Base-by-base conservation (phyloP, 2,888 invertebrate genomes). In the Pherbina coryleti region DNA sequence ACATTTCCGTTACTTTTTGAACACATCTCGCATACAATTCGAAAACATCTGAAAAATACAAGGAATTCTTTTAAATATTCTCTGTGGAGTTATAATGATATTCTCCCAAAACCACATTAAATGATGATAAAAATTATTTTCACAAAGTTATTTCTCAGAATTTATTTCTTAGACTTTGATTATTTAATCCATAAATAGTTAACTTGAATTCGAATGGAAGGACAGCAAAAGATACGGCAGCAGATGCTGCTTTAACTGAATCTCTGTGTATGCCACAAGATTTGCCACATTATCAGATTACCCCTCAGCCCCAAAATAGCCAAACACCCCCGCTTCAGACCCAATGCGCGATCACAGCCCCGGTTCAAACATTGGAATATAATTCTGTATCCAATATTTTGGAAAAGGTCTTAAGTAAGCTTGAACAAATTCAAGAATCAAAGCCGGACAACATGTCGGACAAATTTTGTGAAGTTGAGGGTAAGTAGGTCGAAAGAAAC, bases 321-420 rank as follows among this genome's bases (percentile, higher is more conserved):
- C 55, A 5, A 55, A 5, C 19, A 19, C 17, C 37, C 66, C 66
- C 34, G n/a, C n/a, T 66, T 17, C 70, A 49, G 28, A 17, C 3
- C 51, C 70, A 71, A 19, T 55, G 25, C 28, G 55, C n/a, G 0
- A n/a, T n/a, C 25, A 9, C 53, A n/a, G 28, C 17, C 53, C 17
- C 70, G 3, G 31, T 67, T 14, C 55, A 53, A 31, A 28, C 53
- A 55, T n/a, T 34, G 31, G 19, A 22, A 19, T 19, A 22, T 9
- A 25, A 60, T 19, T 28, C 57, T 11, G 57, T 28, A 11, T 28
- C 57, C 9, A 51, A 17, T 8, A 80, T 84, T 31, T 79, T 87
- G 67, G 84, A 85, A 51, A 82, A 82, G 55, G 82, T 87, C 22
- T 69, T 86, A 7, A 76, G 62, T 11, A 85, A 85, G 76, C 75